These are phyloP conservation scores for Meloidogyne floridensis DNA, from an alignment of 1,140 invertebrate species.

Conservation along the genomic window DNA sequence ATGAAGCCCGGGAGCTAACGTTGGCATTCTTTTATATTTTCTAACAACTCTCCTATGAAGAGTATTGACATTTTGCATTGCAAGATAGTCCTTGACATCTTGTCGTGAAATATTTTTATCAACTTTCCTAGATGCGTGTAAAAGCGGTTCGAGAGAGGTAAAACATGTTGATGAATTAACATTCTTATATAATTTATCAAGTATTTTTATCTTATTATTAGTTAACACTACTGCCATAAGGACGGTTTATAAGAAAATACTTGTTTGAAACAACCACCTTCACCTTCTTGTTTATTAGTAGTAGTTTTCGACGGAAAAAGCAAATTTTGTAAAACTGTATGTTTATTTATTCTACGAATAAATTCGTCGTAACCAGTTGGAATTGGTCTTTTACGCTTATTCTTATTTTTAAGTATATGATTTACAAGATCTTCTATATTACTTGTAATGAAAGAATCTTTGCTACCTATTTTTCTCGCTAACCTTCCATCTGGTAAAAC, in stretches of 20 bases:
- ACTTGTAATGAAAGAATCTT: too few relatives aligned
- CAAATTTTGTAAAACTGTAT: too few relatives aligned
- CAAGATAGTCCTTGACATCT: slow-evolving; percentile 34
- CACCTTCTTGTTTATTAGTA: too few relatives aligned
- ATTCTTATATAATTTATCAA: slow-evolving; percentile 33
- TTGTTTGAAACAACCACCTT: too few relatives aligned
- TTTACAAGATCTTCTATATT: too few relatives aligned
- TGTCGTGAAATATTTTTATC: slow-evolving; percentile 17
- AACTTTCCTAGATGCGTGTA: neutral
- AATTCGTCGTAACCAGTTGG: too few relatives aligned
- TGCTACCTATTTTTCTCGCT: too few relatives aligned
- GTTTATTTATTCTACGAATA: too few relatives aligned
- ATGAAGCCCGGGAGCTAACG: slow-evolving; percentile 32
- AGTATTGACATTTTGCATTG: slow-evolving; percentile 37
- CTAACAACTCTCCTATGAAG: slow-evolving; percentile 20
- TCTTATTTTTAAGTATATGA: too few relatives aligned
- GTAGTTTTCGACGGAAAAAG: too few relatives aligned
- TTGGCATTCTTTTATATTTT: slow-evolving; percentile 29
- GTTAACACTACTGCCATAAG: neutral
- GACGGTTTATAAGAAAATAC: slow-evolving; percentile 19
- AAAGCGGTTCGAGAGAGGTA: slow-evolving; percentile 12
- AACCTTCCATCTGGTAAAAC: too few relatives aligned
- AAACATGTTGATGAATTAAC: slow-evolving; percentile 4
- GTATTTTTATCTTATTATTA: slow-evolving; percentile 12
- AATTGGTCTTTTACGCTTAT: too few relatives aligned